These are phyloP conservation scores for Mionectes olivaceus DNA, from an alignment of 2,797 vertebrate species.

Conservation along the genomic window DNA sequence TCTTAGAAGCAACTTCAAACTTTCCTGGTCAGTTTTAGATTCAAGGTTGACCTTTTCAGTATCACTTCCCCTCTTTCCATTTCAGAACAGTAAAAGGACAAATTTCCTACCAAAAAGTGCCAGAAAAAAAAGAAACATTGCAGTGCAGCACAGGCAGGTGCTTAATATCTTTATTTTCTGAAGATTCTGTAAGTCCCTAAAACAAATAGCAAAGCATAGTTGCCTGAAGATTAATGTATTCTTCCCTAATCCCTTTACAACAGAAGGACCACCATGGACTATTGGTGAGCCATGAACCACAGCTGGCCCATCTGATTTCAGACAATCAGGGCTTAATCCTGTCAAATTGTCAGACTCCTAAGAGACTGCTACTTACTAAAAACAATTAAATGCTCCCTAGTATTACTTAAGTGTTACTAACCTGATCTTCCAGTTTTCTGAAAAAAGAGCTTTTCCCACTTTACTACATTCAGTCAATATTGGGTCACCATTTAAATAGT, in stretches of 20 bases:
- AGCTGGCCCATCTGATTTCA: not conserved
- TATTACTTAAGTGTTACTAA: not conserved
- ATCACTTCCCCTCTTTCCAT: not conserved
- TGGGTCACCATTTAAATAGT: accelerated
- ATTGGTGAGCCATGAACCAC: not conserved
- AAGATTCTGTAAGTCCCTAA: not conserved
- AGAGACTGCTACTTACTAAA: not conserved
- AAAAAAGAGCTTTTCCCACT: not conserved
- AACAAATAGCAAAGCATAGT: not conserved
- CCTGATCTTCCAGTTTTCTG: not conserved
- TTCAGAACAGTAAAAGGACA: not conserved
- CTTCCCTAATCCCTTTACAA: not conserved
- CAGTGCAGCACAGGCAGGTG: not conserved
- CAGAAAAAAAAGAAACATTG: not conserved
- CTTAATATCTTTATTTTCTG: conserved; percentile 7
- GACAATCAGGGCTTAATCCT: not conserved
- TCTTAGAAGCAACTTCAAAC: not conserved
- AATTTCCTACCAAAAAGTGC: not conserved
- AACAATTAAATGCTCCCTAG: not conserved
- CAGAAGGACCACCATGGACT: not conserved
- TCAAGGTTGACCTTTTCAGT: not conserved
- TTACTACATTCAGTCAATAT: not conserved
- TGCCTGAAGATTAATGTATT: not conserved
- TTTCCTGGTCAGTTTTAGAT: not conserved
- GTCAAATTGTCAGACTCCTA: not conserved